Evolutionary conservation across 2,888 invertebrate species (phyloP), one percentile per base, ranked within the genome.

Genomic region (Caradrina kadenii): DNA sequence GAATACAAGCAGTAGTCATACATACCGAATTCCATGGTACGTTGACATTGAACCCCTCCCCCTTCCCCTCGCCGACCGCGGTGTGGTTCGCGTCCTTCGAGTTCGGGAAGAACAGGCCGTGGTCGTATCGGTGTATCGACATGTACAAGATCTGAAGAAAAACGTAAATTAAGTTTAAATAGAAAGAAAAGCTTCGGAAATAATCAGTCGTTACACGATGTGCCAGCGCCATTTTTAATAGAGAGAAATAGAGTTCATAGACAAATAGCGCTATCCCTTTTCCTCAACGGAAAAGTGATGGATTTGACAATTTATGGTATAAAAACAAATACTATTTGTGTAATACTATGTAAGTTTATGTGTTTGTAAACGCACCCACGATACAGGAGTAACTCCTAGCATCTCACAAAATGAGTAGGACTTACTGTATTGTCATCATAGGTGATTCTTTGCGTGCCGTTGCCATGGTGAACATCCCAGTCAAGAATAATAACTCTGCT

Each of bases 381-480:
- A 26, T 26, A 26, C 2, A 26, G 26, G 2, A 26, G 26, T 3
- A 26, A 26, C 4, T 26, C 26, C 26, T 26, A 26, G 26, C 26
- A 26, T 26, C 35, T 8, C 35, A 35, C 8, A 42, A 45, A 45
- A 45, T 5, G 1, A 45, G 17, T 45, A 45, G 8, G 39, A 74
- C 86, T 72, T 6, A 95, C 94, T 86, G 86, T 84, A 26, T 97
- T 96, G 5, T 97, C 95, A 70, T 96, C 92, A 84, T 98, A 97
- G 63, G 99, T 98, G 74, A 98, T 97, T 58, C 97, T 96, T 92
- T 98, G 98, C 11, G 98, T 98, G 1, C 99, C 99, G 90, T 99
- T 99, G 15, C 99, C 99, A 90, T 99, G 99, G 88, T 99, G 99
- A 3, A 99, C 97, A 92, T 99, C 99, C 98, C 99, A 99, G 94